Percentiles rank a stretch among this genome's conserved stretches.
Conservation (phyloP, 2,888 invertebrate species). For the Protodeltote pygarga region DNA sequence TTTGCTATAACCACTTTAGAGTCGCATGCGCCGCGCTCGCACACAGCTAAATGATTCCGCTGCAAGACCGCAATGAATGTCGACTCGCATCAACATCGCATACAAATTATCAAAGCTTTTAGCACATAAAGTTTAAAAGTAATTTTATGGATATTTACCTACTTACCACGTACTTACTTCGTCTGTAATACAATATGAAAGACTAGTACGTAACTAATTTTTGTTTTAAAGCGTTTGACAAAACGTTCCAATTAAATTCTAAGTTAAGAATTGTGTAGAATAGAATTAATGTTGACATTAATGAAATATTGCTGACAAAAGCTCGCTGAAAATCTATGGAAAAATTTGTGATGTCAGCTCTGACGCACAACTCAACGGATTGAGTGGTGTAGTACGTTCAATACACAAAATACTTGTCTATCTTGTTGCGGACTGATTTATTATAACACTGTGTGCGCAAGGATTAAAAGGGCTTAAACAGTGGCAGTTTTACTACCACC, state of each 20-base stretch:
- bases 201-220: too few species aligned
- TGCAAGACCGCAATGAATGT: slow-evolving; percentile 67
- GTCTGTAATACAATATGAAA: too few species aligned
- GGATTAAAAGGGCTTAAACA: slow-evolving; percentile 29
- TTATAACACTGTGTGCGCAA: slow-evolving; percentile 21
- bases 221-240: too few species aligned
- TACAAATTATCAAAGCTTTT: slow-evolving; percentile 71
- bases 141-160: slow-evolving; percentile 54
- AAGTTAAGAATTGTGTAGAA: too few species aligned
- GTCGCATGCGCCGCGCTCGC: slow-evolving; percentile 38
- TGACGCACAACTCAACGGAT: slow-evolving; percentile 44
- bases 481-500: too few species aligned
- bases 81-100: slow-evolving; percentile 65
- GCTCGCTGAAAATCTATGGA: slow-evolving; percentile 36
- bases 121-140: slow-evolving; percentile 53
- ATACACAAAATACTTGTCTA: slow-evolving; percentile 38
- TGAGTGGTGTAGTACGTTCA: slow-evolving; percentile 48
- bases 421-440: slow-evolving; percentile 27
- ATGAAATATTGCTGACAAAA: too few species aligned
- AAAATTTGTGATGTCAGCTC: slow-evolving; percentile 43
- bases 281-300: too few species aligned
- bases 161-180: slow-evolving; percentile 27
- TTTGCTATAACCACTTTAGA: slow-evolving; percentile 48
- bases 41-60: slow-evolving; percentile 64
- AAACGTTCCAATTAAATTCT: slow-evolving; percentile 11